Percentiles rank a stretch among this genome's conserved stretches.
Conservation (phyloP, 37 sponge, comb jelly and placozoan species). For the Hexactinellida sp. region DNA sequence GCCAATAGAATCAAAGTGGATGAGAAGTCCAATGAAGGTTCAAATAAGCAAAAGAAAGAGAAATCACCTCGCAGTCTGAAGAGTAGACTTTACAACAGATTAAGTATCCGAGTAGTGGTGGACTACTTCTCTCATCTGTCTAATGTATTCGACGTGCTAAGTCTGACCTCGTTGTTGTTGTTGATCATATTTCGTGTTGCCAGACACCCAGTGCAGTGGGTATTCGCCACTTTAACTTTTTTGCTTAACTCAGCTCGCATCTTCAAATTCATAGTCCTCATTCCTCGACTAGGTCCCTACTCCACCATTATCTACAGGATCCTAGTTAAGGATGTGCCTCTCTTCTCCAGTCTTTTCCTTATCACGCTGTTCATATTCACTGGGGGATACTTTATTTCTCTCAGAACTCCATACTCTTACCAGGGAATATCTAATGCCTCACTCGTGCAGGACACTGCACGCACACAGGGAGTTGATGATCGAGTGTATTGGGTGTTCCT, state of each 20-base stretch:
- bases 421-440: not conserved
- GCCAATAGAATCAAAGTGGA: too few species aligned
- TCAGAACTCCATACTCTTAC: not conserved
- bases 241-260: not conserved
- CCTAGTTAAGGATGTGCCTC: not conserved
- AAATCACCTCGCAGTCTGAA: not conserved
- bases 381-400: not conserved
- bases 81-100: not conserved
- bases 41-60: not conserved
- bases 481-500: not conserved
- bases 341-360: not conserved
- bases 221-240: not conserved
- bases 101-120: not conserved
- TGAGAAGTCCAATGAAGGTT: too few species aligned
- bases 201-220: not conserved
- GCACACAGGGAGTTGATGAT: not conserved
- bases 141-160: not conserved
- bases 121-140: not conserved
- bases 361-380: not conserved
- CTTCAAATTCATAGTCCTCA: not conserved
- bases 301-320: not conserved
- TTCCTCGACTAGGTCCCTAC: not conserved
- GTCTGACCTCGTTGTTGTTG: not conserved
- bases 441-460: not conserved
- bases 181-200: not conserved